Conservation (phyloP, 2,113 vertebrate genomes). For the Corydoras sp. region DNA sequence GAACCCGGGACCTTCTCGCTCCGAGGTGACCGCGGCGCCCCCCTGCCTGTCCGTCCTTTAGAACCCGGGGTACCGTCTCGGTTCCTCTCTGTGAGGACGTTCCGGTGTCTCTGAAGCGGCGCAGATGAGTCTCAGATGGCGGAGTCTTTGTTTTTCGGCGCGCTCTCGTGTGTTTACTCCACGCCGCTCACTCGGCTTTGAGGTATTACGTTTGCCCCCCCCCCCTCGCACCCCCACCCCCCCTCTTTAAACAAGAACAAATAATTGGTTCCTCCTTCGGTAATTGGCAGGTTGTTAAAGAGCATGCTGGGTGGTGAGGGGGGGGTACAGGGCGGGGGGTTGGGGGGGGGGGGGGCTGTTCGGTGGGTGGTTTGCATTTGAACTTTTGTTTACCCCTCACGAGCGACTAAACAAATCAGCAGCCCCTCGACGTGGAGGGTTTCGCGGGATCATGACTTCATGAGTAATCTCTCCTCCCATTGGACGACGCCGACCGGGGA, state of each 20-base stretch:
- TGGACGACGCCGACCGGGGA: too few species aligned
- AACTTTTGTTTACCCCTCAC: neutral
- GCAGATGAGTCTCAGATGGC: constrained; percentile 15
- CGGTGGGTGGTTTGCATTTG: constrained; percentile 2
- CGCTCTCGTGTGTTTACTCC: constrained; percentile 21
- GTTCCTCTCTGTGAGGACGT: neutral
- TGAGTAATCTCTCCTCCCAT: too few species aligned
- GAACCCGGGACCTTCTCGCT: too few species aligned
- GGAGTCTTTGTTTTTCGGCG: constrained; percentile 22
- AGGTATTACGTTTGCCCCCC: constrained; percentile 10
- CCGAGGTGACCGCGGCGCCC: too few species aligned
- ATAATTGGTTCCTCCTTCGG: constrained; percentile 26
- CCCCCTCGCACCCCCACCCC: neutral
- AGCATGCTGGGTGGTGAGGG: constrained; percentile 27
- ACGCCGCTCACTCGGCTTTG: constrained; percentile 21
- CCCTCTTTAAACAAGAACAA: constrained; percentile 12
- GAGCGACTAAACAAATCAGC: constrained; percentile 13
- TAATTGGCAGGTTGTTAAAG: constrained; percentile 41
- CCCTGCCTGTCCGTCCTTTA: too few species aligned
- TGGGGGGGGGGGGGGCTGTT: constrained; percentile 8
- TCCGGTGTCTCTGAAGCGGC: constrained; percentile 5
- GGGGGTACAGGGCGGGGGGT: too few species aligned
- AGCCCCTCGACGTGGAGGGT: neutral
- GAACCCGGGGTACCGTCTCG: too few species aligned
- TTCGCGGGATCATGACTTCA: too few species aligned